Evolutionary conservation across 2,888 invertebrate genomes (phyloP).

Genomic region (Chrysopilus asiliformis): DNA sequence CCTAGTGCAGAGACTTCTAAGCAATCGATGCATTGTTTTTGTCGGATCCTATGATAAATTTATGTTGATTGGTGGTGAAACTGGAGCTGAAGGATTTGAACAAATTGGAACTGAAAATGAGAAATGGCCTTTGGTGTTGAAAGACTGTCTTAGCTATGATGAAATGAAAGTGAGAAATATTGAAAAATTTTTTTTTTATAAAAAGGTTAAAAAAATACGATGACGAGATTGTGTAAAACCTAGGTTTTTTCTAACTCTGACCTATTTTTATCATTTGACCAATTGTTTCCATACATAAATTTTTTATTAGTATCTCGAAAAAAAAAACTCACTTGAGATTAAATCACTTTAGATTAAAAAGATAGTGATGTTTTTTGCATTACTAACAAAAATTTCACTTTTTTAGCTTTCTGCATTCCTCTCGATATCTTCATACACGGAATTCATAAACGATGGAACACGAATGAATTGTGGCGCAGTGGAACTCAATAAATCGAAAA

Average conservation of each 20-base stretch:
- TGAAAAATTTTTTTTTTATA: too few relatives aligned
- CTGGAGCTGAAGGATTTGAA: conserved; percentile 40
- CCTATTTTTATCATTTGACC: too few relatives aligned
- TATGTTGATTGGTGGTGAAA: conserved; percentile 33
- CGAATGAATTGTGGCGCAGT: conserved; percentile 40
- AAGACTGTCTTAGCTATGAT: conserved; percentile 43
- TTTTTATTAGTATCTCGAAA: too few relatives aligned
- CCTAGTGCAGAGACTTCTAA: conserved; percentile 41
- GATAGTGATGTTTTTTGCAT: too few relatives aligned
- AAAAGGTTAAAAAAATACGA: too few relatives aligned
- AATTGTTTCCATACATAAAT: too few relatives aligned
- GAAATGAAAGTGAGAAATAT: conserved; percentile 43
- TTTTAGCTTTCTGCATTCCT: conserved; percentile 38
- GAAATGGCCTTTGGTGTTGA: conserved; percentile 35
- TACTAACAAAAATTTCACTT: too few relatives aligned
- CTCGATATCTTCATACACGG: conserved; percentile 41
- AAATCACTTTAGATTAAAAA: too few relatives aligned
- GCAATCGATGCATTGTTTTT: conserved; percentile 41
- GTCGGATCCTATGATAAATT: conserved; percentile 36
- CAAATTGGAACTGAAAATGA: conserved; percentile 39
- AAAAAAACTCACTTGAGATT: too few relatives aligned
- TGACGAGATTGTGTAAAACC: too few relatives aligned
- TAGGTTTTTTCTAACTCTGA: too few relatives aligned
- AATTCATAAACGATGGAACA: conserved; percentile 44
- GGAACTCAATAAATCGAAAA: conserved; percentile 25